phyloP scores from a whole-genome alignment of 2,113 vertebrate genomes.

The Ochotona curzoniae region DNA sequence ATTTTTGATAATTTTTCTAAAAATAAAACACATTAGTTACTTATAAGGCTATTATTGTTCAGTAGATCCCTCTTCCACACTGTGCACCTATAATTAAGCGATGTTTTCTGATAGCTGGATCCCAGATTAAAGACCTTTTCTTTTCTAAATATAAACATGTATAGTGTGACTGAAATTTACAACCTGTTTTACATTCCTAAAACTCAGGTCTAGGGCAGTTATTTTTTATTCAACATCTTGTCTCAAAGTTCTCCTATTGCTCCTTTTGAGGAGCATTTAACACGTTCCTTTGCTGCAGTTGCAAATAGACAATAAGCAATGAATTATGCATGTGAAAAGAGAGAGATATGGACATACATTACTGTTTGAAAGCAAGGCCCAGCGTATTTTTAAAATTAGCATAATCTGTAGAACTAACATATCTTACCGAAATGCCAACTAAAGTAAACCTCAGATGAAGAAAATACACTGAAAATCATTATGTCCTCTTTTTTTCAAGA shows the following conservation, averaged over 20 bases:
- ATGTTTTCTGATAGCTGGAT: not conserved
- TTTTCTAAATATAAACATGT: not conserved
- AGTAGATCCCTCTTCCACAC: not conserved
- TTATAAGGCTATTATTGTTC: not conserved
- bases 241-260: not conserved
- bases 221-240: not conserved
- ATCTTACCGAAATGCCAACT: not conserved
- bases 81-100: not conserved
- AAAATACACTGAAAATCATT: not conserved
- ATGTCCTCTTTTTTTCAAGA: not conserved
- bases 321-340: not conserved
- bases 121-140: not conserved
- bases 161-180: not conserved
- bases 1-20: not conserved
- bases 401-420: not conserved
- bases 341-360: not conserved
- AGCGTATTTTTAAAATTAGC: not conserved
- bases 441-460: not conserved
- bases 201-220: not conserved
- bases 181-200: not conserved
- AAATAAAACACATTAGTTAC: not conserved
- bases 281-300: not conserved
- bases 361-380: constrained; percentile 20
- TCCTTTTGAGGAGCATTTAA: not conserved
- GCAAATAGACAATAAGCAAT: not conserved